These are phyloP conservation scores for Picus viridis DNA, from an alignment of 2,797 vertebrate species.

Conservation along the genomic window DNA sequence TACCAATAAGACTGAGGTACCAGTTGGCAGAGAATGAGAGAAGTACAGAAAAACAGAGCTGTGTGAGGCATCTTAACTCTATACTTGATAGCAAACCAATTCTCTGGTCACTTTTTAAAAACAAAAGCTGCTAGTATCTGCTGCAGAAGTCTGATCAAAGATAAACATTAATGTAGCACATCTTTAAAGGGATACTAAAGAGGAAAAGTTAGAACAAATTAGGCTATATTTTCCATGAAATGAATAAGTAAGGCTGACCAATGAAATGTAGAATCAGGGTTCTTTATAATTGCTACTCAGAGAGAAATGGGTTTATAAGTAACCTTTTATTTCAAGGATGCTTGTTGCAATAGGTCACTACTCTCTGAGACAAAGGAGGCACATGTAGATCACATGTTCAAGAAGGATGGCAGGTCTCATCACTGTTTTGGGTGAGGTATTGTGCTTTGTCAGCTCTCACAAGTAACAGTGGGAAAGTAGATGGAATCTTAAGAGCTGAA, in stretches of 20 bases:
- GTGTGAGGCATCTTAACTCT: conserved; percentile 64
- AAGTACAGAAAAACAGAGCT: conserved; percentile 77
- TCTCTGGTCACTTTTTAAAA: conserved; percentile 72
- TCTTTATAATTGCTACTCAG: not conserved
- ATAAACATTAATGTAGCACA: conserved; percentile 9
- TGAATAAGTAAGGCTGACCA: not conserved
- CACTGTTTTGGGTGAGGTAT: not conserved
- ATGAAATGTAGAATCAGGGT: not conserved
- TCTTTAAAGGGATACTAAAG: not conserved
- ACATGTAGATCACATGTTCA: not conserved
- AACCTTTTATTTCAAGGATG: not conserved
- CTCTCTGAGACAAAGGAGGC: not conserved
- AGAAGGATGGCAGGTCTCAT: not conserved
- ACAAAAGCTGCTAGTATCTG: conserved; percentile 38
- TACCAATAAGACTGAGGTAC: conserved; percentile 82
- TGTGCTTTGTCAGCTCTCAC: not conserved
- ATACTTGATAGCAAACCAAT: conserved; percentile 66
- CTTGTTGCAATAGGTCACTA: not conserved
- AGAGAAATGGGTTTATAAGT: not conserved
- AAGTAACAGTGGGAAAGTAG: not conserved
- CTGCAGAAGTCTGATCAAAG: conserved; percentile 61
- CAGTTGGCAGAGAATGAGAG: conserved; percentile 81
- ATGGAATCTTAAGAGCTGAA: not conserved
- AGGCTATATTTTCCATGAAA: not conserved
- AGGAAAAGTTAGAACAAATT: conserved; percentile 19